These are phyloP conservation scores for Seriola quinqueradiata DNA, from an alignment of 2,113 vertebrate genomes.

Conservation along the genomic window DNA sequence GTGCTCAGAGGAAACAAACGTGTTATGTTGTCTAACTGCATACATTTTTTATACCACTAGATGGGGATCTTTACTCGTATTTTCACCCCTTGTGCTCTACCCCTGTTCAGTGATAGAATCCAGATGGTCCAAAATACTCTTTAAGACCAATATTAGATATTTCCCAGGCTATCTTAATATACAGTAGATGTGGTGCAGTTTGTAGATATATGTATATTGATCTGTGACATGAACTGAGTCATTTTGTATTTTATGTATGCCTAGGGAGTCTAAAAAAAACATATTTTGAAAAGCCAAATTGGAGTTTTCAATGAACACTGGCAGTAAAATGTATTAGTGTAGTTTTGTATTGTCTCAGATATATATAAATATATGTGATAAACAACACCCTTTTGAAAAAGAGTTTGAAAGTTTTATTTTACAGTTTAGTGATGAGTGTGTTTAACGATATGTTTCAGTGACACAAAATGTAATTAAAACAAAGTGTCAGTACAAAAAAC, in stretches of 20 bases:
- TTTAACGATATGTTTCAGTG: neutral
- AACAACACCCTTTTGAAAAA: neutral
- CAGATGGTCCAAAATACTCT: neutral
- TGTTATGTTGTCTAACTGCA: conserved; percentile 9
- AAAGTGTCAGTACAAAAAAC: neutral
- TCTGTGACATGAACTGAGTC: neutral
- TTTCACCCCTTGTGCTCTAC: neutral
- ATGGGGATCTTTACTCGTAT: conserved; percentile 53
- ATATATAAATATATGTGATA: too few relatives aligned
- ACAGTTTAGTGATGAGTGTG: neutral
- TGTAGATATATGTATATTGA: neutral
- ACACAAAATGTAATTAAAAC: too few relatives aligned
- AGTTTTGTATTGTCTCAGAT: too few relatives aligned
- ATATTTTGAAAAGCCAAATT: neutral
- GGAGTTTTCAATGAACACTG: too few relatives aligned
- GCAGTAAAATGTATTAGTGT: too few relatives aligned
- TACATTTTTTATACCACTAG: conserved; percentile 59
- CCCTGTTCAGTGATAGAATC: neutral
- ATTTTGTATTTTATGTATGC: too few relatives aligned
- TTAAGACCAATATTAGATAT: neutral
- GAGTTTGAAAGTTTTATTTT: neutral
- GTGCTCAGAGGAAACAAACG: neutral
- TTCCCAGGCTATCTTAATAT: neutral
- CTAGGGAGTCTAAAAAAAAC: neutral
- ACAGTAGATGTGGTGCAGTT: neutral